phyloP scores from a whole-genome alignment of 2,797 vertebrate genomes.

The Peromyscus melanophrys region DNA sequence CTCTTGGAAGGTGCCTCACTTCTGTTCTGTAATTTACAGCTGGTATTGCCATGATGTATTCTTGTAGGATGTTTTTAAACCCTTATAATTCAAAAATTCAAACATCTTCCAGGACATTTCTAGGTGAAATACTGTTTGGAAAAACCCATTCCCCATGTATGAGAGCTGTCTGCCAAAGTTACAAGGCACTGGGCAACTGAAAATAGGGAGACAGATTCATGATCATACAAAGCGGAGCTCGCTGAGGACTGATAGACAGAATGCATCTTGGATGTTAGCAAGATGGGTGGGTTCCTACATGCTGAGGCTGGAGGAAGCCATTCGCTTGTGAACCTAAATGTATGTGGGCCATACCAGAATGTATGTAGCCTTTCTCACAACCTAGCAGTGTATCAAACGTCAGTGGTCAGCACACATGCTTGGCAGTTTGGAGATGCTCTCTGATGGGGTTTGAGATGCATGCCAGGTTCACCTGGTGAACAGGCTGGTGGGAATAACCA shows the following conservation, averaged over 20 bases:
- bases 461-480: background rate
- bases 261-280: background rate
- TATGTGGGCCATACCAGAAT: background rate
- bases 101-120: background rate
- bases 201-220: background rate
- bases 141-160: background rate
- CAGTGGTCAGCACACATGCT: background rate
- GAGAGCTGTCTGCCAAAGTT: background rate
- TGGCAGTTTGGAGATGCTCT: background rate
- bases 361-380: background rate
- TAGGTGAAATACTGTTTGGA: background rate
- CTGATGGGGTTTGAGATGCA: background rate
- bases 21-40: background rate
- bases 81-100: slow-evolving; percentile 55
- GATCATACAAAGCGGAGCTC: background rate
- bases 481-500: background rate
- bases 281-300: background rate
- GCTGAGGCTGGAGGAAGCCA: background rate
- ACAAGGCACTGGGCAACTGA: background rate
- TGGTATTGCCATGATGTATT: background rate
- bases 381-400: background rate
- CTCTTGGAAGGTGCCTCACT: background rate
- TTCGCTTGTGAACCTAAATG: background rate
- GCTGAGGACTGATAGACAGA: background rate
- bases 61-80: background rate